phyloP scores from a whole-genome alignment of 2,888 invertebrate species.

The Andrena bucephala region DNA sequence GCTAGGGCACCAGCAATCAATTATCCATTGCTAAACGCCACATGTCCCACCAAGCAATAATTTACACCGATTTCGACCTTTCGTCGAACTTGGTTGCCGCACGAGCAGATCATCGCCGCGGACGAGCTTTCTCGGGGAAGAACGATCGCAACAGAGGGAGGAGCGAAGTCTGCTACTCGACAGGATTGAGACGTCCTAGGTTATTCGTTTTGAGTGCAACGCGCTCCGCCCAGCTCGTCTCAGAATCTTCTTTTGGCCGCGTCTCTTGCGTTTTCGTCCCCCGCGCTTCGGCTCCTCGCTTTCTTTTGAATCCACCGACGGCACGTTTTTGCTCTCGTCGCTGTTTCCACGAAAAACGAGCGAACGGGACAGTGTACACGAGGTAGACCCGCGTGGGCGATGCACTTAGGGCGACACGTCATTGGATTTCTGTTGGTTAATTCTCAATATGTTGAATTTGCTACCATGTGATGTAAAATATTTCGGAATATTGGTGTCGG shows the following conservation, averaged over 20 bases:
- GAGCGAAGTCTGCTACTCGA: conserved; percentile 60
- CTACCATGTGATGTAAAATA: neutral
- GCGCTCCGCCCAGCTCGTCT: conserved; percentile 80
- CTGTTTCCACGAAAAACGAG: conserved; percentile 25
- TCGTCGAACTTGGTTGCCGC: conserved; percentile 43
- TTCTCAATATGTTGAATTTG: neutral
- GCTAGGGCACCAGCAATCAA: conserved; percentile 77
- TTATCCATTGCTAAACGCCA: conserved; percentile 80
- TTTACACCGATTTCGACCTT: conserved; percentile 77
- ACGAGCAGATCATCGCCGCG: conserved; percentile 25
- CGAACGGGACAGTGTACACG: conserved; percentile 19
- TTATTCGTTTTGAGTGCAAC: conserved; percentile 83
- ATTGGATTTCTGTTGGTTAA: conserved; percentile 49
- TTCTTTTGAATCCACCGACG: conserved; percentile 49
- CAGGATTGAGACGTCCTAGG: conserved; percentile 79
- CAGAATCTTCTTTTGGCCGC: conserved; percentile 54
- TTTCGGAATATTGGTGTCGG: conserved; percentile 41
- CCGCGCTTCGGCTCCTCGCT: conserved; percentile 23
- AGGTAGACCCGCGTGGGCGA: conserved; percentile 49
- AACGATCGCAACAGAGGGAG: conserved; percentile 43
- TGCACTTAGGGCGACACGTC: conserved; percentile 49
- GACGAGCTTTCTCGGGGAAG: conserved; percentile 31
- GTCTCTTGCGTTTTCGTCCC: conserved; percentile 34
- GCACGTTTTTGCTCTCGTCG: conserved; percentile 44
- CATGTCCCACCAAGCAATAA: conserved; percentile 75